phyloP scores from a whole-genome alignment of 2,888 invertebrate species.

The Brassicogethes aeneus region DNA sequence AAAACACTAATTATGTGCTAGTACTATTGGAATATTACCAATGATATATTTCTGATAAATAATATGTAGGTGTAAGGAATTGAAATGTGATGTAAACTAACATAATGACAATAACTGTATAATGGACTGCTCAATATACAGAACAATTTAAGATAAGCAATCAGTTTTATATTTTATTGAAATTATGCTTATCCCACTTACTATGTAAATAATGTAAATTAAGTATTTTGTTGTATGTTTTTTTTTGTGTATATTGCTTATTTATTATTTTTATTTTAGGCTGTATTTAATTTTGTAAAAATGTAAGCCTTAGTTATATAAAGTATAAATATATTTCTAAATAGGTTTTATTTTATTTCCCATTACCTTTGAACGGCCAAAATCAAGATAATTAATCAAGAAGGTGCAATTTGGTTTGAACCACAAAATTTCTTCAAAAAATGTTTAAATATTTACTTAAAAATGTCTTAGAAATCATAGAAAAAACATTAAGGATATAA shows the following conservation, averaged over 20 bases:
- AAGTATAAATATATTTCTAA: too few species aligned
- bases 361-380: too few species aligned
- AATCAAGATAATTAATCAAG: too few species aligned
- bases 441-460: too few species aligned
- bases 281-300: not conserved
- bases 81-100: conserved; percentile 14
- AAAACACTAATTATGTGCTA: not conserved
- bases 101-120: conserved; percentile 10
- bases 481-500: too few species aligned
- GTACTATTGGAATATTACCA: not conserved
- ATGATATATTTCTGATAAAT: conserved; percentile 7
- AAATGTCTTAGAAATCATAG: too few species aligned
- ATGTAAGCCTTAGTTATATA: not conserved
- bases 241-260: not conserved
- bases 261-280: not conserved
- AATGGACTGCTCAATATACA: conserved; percentile 17
- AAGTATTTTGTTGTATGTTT: not conserved
- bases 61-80: conserved; percentile 9
- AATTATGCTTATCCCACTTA: too few species aligned
- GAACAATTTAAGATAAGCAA: too few species aligned
- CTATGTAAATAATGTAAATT: not conserved
- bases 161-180: too few species aligned
- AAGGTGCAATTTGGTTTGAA: too few species aligned
- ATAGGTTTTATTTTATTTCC: too few species aligned
- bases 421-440: too few species aligned